Evolutionary conservation across 2,113 vertebrate genomes (phyloP), one percentile per base, ranked within the genome.

Genomic region (Amphiprion percula): DNA sequence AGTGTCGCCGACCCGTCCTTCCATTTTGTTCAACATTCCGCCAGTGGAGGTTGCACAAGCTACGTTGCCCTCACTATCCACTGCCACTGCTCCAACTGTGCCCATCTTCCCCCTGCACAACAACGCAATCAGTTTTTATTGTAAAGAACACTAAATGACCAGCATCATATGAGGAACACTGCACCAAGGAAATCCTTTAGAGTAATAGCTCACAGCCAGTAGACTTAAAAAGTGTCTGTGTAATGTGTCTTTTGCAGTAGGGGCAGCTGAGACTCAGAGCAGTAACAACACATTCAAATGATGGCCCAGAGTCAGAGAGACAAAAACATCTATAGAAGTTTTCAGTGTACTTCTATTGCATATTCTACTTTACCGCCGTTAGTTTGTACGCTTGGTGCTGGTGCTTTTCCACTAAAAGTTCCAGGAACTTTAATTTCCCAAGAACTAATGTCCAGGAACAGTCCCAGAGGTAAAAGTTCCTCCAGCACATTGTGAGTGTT

Each of bases 1-100:
- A n/a, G 94, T 95, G 89, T 97, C 96, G 56, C 97, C 95, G 82
- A 96, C 94, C 17, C 96, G 95, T 62, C 96, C 96, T 72, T 95
- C 85, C 91, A 96, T 94, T 93, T 97, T 95, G 88, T 96, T 96
- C 26, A 95, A 85, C n/a, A 96, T 92, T 88, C 96, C 95, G 68
- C 95, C 95, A 0, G 95, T 96, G 68, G 95, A 96, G 73, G 95
- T 96, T 26, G 94, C 95, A 88, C 94, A 96, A 87, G 94, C 95
- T 14, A 96, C 52, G 26, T 96, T 96, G 63, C 96, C 95, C 73
- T 95, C 89, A n/a, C 64, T 73, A 76, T 97, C 96, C 21, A 97
- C 83, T 5, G 95, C 94, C 87, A 97, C 95, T 37, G 95, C 96
- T 60, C 96, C 96, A 0, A 98, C 94, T 10, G 95, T 96, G 86